phyloP scores from a whole-genome alignment of 2,888 invertebrate species.

The Plusia festucae region DNA sequence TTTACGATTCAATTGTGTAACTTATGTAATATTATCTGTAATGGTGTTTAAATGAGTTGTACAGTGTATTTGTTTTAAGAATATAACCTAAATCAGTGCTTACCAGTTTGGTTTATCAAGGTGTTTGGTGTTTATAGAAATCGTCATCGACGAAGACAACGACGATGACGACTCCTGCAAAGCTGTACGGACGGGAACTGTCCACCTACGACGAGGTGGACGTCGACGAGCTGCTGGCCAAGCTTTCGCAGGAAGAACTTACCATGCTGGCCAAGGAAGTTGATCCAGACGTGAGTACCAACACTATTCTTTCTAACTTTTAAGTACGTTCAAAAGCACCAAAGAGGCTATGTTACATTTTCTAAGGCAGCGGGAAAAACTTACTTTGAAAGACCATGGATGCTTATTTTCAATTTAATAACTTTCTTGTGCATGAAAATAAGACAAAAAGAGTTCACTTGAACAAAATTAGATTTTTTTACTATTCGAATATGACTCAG shows the following conservation, averaged over 20 bases:
- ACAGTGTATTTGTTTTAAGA: conserved; percentile 22
- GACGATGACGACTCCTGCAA: conserved; percentile 96
- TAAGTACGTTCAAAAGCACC: background rate
- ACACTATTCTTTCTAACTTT: background rate
- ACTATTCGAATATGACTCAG: background rate
- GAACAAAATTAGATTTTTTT: too few species aligned
- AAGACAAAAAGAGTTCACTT: too few species aligned
- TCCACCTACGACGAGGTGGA: conserved; percentile 98
- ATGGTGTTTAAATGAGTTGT: conserved; percentile 25
- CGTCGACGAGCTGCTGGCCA: conserved; percentile 97
- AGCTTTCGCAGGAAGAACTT: conserved; percentile 98
- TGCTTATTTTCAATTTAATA: background rate
- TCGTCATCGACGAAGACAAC: conserved; percentile 96
- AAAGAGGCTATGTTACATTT: background rate
- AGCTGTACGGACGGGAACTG: conserved; percentile 96
- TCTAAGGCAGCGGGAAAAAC: background rate
- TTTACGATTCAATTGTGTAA: conserved; percentile 51
- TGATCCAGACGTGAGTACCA: conserved; percentile 98
- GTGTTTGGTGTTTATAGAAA: conserved; percentile 91
- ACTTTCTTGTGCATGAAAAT: too few species aligned
- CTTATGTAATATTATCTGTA: conserved; percentile 59
- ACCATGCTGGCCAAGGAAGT: conserved; percentile 99
- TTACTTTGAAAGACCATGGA: background rate
- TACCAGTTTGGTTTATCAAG: conserved; percentile 57
- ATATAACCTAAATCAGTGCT: conserved; percentile 55